A percentile compares a stretch with the other conserved stretches of the same genome.
These are phyloP conservation scores for Leptatherina wallacei DNA, from an alignment of 2,797 vertebrate species.

Conservation along the genomic window DNA sequence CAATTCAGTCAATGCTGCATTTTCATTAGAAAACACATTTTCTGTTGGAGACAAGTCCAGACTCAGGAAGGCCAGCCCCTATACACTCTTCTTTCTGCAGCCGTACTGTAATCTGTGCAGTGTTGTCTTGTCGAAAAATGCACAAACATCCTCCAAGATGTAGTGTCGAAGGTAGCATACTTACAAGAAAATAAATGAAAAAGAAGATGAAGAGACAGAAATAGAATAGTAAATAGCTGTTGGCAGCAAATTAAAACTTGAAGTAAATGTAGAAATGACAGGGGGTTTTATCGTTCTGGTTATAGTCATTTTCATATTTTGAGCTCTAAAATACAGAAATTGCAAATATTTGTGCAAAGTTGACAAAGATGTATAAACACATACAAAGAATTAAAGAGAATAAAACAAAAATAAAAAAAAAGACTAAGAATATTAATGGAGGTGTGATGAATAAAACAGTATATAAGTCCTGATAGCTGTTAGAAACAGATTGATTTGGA, in stretches of 20 bases:
- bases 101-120: background rate
- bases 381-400: background rate
- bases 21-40: background rate
- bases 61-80: too few species aligned
- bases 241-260: too few species aligned
- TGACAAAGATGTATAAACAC: background rate
- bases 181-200: too few species aligned
- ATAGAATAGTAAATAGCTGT: too few species aligned
- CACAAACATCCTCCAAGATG: background rate
- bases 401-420: background rate
- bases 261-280: too few species aligned
- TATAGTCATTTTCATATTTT: too few species aligned
- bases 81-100: background rate
- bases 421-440: background rate
- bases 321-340: background rate
- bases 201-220: background rate
- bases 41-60: too few species aligned
- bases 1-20: background rate
- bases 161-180: background rate
- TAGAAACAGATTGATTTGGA: background rate
- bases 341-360: background rate
- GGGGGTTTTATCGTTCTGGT: too few species aligned
- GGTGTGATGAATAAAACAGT: background rate
- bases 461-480: background rate
- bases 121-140: background rate